Evolutionary conservation across 2,113 vertebrate species (phyloP), one percentile per base, ranked within the genome.

Genomic region (Trochalopteron elliotii): DNA sequence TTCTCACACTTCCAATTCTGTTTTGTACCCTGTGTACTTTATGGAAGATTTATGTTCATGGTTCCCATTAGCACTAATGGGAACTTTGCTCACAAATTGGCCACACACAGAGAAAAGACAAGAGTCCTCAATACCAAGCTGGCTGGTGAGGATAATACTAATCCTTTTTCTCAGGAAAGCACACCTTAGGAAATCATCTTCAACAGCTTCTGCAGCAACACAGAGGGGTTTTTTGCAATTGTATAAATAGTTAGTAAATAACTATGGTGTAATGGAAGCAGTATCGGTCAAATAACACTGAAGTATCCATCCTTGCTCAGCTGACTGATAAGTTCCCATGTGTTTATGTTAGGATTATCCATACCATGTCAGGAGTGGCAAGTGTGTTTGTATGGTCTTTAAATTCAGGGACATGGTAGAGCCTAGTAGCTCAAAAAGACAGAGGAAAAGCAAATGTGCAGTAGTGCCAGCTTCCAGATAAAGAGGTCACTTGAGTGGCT

Each of bases 21-120:
- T 63, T 92, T 76, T 90, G 71, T 75, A 18, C 55, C 85, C 55
- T 88, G 79, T 93, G 52, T 93, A 81, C n/a, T 71, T 95, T 60
- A 44, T 12, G 16, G 68, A 60, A 94, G 85, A 97, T 96, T 96
- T 94, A 96, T 96, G 79, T 75, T 75, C 69, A 10, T 84, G 65
- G 45, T 67, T 92, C 56, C 64, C 76, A 42, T 93, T 91, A 86
- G 52, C 56, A 45, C 82, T 84, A 72, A 89, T 90, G 68, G 86
- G 52, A 92, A n/a, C 50, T 91, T 90, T 3, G 2, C 52, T 64
- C 68, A 45, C 56, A 78, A 74, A 71, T 96, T 0, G 10, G 60
- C 92, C 90, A 78, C 94, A 90, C 83, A 90, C 64, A 68, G 60
- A 81, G 85, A 40, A 74, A 91, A 83, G 50, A 88, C 87, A 52